phyloP scores from a whole-genome alignment of 2,113 vertebrate species.

The Phasianus colchicus region DNA sequence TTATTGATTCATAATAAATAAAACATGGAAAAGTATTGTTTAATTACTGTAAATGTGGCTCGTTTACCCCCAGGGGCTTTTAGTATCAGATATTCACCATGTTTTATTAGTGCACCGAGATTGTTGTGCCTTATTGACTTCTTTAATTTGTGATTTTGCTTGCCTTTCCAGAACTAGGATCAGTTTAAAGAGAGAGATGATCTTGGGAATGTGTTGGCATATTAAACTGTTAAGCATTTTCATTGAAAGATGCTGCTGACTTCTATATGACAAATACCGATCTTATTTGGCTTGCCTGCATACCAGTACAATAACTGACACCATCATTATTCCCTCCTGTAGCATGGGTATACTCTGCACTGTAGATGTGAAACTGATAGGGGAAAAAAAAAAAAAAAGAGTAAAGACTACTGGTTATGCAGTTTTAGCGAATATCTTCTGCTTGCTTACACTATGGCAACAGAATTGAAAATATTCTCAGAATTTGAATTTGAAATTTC shows the following conservation, averaged over 20 bases:
- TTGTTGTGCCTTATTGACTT: neutral
- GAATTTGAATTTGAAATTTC: neutral
- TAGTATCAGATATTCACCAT: neutral
- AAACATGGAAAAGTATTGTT: conserved; percentile 24
- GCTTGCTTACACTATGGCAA: neutral
- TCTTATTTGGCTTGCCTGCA: neutral
- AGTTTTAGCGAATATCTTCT: neutral
- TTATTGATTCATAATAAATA: conserved; percentile 23
- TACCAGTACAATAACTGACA: neutral
- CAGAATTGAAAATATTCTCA: neutral
- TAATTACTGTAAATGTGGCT: conserved; percentile 34
- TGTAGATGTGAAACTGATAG: accelerated
- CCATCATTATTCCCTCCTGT: neutral
- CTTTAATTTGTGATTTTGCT: neutral
- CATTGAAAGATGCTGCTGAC: neutral
- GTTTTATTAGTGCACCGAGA: conserved; percentile 10
- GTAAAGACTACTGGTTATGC: neutral
- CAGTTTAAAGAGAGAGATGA: conserved; percentile 26
- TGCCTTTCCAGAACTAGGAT: conserved; percentile 10
- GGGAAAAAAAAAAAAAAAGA: neutral
- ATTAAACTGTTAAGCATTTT: neutral
- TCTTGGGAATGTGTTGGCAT: neutral
- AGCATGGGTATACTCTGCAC: neutral
- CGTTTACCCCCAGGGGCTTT: conserved; percentile 18
- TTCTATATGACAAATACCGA: neutral